Conservation (phyloP, 2,113 vertebrate genomes). For the Edolisoma coerulescens region DNA sequence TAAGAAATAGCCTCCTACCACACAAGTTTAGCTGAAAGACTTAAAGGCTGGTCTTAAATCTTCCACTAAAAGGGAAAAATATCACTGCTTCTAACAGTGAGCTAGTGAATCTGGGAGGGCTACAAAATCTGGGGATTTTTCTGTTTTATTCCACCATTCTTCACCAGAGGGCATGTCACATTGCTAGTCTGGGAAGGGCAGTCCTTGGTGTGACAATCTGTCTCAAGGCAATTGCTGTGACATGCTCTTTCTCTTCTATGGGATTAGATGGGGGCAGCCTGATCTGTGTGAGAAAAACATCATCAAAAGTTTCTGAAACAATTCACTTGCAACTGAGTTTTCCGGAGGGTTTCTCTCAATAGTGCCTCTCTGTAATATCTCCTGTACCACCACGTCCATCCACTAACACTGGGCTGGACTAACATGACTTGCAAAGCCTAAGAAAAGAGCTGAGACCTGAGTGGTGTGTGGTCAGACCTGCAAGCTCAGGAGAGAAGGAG, state of each 20-base stretch:
- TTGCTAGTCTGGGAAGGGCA: background rate
- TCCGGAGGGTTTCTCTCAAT: background rate
- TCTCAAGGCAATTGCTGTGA: background rate
- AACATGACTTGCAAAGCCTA: background rate
- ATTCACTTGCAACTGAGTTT: background rate
- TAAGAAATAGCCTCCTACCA: background rate
- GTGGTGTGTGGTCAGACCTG: background rate
- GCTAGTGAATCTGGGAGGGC: background rate
- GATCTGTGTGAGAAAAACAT: background rate
- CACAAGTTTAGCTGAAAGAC: background rate
- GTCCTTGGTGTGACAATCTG: background rate
- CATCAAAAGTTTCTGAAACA: background rate
- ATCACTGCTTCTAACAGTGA: background rate
- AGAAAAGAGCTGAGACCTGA: background rate
- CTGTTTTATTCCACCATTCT: background rate
- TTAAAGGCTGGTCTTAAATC: background rate
- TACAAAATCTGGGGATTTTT: background rate
- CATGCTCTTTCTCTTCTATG: background rate
- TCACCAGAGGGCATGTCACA: background rate
- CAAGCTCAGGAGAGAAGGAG: background rate
- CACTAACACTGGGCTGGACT: background rate
- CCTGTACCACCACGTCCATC: accelerated
- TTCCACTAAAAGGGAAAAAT: background rate
- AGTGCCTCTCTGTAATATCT: background rate
- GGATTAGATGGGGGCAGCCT: background rate